phyloP scores from a whole-genome alignment of 2,797 vertebrate species.

The Scomberomorus guttatus region DNA sequence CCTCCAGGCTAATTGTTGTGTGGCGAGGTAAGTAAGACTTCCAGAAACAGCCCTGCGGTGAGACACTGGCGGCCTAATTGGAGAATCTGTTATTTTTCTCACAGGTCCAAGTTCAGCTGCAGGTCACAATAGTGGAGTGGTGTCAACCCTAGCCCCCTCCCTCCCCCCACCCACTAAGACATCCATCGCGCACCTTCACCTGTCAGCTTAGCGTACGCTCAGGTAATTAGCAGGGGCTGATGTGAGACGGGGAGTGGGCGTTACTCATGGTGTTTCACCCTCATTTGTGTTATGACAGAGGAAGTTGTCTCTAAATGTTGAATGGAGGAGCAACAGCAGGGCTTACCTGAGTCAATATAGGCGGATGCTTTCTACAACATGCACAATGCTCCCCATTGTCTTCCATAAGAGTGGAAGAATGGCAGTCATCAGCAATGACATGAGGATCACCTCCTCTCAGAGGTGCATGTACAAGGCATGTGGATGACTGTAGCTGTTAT shows the following conservation, averaged over 20 bases:
- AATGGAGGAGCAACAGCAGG: conserved; percentile 71
- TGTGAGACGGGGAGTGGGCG: conserved; percentile 45
- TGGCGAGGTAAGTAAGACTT: conserved; percentile 65
- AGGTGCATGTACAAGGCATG: conserved; percentile 1
- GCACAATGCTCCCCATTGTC: conserved; percentile 83
- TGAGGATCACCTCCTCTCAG: conserved; percentile 32
- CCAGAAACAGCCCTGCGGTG: conserved; percentile 71
- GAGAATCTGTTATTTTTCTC: conserved; percentile 84
- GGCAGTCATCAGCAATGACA: conserved; percentile 57
- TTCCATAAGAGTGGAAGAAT: conserved; percentile 52
- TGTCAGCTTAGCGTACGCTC: conserved; percentile 81
- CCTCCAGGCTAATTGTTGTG: conserved; percentile 82
- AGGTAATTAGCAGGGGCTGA: conserved; percentile 71
- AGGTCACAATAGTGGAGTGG: conserved; percentile 76
- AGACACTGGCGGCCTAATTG: conserved; percentile 78
- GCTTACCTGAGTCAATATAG: conserved; percentile 77
- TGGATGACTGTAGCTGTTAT: neutral
- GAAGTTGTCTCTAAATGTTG: conserved; percentile 82
- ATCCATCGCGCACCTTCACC: conserved; percentile 77
- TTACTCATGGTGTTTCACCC: conserved; percentile 57
- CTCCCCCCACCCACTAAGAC: conserved; percentile 53
- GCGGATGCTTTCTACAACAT: conserved; percentile 61
- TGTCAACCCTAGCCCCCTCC: conserved; percentile 43
- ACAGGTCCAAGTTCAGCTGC: conserved; percentile 80
- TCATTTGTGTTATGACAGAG: conserved; percentile 77